Evolutionary conservation across 2,113 vertebrate genomes (phyloP).

Genomic region (Crotalus horridus): DNA sequence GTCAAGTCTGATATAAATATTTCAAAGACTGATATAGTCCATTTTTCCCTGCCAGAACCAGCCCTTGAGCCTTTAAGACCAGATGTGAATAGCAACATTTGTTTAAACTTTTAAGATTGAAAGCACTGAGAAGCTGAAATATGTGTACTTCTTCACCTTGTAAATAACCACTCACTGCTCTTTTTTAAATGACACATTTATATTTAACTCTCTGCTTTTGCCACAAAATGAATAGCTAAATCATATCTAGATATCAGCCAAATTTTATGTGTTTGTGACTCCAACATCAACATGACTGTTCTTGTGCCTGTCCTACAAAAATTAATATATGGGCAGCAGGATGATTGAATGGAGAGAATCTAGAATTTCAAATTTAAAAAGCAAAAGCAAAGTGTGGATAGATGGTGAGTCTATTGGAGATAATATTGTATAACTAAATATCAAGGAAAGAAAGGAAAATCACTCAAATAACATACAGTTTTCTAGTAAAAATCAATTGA

Average conservation of each 20-base stretch:
- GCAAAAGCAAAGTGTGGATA: background rate
- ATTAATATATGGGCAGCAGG: background rate
- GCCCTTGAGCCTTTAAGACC: conserved; percentile 7
- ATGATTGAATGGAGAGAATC: background rate
- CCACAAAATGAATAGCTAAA: conserved; percentile 21
- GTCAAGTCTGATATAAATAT: conserved; percentile 25
- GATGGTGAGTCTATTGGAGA: background rate
- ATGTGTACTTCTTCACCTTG: conserved; percentile 21
- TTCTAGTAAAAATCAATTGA: background rate
- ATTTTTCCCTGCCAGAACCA: conserved; percentile 14
- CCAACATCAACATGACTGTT: conserved; percentile 5
- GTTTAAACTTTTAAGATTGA: conserved; percentile 15
- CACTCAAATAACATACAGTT: background rate
- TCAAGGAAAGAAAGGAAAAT: background rate
- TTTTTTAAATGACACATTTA: conserved; percentile 19
- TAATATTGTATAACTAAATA: background rate
- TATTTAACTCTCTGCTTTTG: conserved; percentile 21
- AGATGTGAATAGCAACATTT: conserved; percentile 25
- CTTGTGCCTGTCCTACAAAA: background rate
- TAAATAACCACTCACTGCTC: conserved; percentile 7
- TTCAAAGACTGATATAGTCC: conserved; percentile 27
- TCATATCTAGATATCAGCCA: conserved; percentile 1
- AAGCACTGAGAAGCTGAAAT: background rate
- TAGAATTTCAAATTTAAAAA: background rate
- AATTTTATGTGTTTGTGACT: background rate